Evolutionary conservation across 2,113 vertebrate genomes (phyloP), one percentile per base, ranked within the genome.

Genomic region (Carassius gibelio): DNA sequence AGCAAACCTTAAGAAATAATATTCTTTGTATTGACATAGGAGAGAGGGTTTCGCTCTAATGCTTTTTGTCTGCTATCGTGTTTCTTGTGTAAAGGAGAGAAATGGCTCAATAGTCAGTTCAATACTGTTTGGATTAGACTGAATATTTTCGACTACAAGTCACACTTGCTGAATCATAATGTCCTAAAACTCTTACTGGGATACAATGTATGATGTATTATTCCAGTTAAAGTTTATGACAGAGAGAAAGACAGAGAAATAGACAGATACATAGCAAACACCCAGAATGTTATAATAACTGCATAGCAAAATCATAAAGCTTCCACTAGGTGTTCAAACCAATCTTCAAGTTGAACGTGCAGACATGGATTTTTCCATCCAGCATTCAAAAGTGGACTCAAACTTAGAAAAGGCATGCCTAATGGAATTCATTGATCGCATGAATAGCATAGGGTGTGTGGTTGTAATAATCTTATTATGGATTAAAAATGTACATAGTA

Each of bases 381-480:
- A 42, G 6, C 36, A n/a, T 42, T 71, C 8, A 11, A 71, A 75
- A 85, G 71, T 76, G 86, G 62, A 36, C 78, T 76, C n/a, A 66
- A 84, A 76, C 17, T 59, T 50, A 11, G 23, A 79, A 84, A 84
- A 5, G 6, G 36, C 30, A 34, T 14, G 62, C 38, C 62, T 88
- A 82, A 88, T 82, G 79, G 78, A 64, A 66, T 48, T 3, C 68
- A 82, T 82, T 88, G 78, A 85, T 34, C n/a, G 45, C 78, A 82
- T 85, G 42, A 85, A 87, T 82, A 64, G 74, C 81, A 77, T 8
- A 42, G 42, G 42, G 7, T 45, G 42, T 76, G 83, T 62, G 82
- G 75, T 52, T 59, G 68, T 75, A 48, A 84, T 55, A 48, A 69
- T 23, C 21, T 71, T 50, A 55, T 48, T 36, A 79, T 76, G 17